Conservation (phyloP, 2,888 invertebrate genomes). For the Nematopogon swammerdamellus region DNA sequence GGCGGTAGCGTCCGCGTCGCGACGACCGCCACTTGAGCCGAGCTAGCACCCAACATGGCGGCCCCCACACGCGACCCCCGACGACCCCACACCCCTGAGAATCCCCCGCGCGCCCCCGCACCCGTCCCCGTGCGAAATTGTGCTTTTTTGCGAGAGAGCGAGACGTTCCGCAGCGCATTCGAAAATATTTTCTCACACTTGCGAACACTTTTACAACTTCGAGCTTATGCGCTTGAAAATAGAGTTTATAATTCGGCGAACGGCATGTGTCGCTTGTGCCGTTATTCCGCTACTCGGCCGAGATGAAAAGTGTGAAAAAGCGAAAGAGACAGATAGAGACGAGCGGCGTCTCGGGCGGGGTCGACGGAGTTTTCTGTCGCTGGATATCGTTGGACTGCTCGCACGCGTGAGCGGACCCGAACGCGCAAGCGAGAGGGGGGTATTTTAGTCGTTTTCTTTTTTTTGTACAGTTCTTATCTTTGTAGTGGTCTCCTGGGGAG, state of each 20-base stretch:
- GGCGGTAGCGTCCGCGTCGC: too few relatives aligned
- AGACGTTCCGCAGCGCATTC: conserved; percentile 48
- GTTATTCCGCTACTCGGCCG: conserved; percentile 15
- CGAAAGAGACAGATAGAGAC: conserved; percentile 55
- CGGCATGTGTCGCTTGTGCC: conserved; percentile 14
- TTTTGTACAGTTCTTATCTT: conserved; percentile 55
- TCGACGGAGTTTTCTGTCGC: conserved; percentile 49
- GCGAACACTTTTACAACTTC: conserved; percentile 4
- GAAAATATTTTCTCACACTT: conserved; percentile 43
- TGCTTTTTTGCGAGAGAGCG: conserved; percentile 55
- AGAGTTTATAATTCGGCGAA: too few relatives aligned
- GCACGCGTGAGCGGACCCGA: conserved; percentile 19
- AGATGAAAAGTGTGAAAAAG: conserved; percentile 55
- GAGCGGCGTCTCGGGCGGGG: conserved; percentile 50
- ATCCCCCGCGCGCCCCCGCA: too few relatives aligned
- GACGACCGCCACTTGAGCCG: conserved; percentile 28
- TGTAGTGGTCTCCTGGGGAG: conserved; percentile 23
- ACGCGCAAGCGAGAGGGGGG: conserved; percentile 32
- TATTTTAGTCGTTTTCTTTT: conserved; percentile 55
- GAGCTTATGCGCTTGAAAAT: too few relatives aligned
- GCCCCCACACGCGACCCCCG: conserved; percentile 25
- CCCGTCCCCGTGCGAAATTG: conserved; percentile 25
- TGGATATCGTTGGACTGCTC: conserved; percentile 43
- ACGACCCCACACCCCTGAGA: conserved; percentile 17
- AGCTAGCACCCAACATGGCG: conserved; percentile 40